These are phyloP conservation scores for Heliconius cydno DNA, from an alignment of 2,888 invertebrate species.

Conservation along the genomic window DNA sequence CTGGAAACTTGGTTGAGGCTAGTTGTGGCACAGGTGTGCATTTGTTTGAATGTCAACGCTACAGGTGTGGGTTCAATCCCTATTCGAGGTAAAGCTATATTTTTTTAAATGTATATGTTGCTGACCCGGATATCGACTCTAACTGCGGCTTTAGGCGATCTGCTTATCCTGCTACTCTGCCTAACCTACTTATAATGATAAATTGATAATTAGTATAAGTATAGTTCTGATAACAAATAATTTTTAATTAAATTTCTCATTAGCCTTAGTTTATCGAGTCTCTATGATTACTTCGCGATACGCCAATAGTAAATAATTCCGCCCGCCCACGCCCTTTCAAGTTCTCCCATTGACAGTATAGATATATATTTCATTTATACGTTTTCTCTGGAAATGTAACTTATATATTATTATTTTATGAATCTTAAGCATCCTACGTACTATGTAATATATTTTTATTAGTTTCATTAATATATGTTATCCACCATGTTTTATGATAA, in stretches of 20 bases:
- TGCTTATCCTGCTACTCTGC: too few species aligned
- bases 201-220: not conserved
- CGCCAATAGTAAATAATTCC: slow-evolving; percentile 51
- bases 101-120: too few species aligned
- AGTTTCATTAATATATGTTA: slow-evolving; percentile 30
- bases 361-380: slow-evolving; percentile 58
- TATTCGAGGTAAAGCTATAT: too few species aligned
- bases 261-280: slow-evolving; percentile 32
- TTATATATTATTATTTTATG: slow-evolving; percentile 64
- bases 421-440: slow-evolving; percentile 64
- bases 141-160: too few species aligned
- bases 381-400: slow-evolving; percentile 69
- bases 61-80: too few species aligned
- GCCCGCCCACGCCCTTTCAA: slow-evolving; percentile 65
- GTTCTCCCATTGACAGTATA: slow-evolving; percentile 54
- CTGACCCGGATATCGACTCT: too few species aligned
- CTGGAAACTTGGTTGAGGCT: not conserved
- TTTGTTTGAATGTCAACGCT: too few species aligned
- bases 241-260: slow-evolving; percentile 34
- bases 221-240: slow-evolving; percentile 14
- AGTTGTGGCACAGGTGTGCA: too few species aligned
- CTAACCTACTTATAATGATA: too few species aligned
- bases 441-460: slow-evolving; percentile 38
- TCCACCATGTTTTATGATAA: slow-evolving; percentile 16
- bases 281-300: slow-evolving; percentile 34